Evolutionary conservation across 2,797 vertebrate species (phyloP).

Genomic region (Hylomyscus alleni): DNA sequence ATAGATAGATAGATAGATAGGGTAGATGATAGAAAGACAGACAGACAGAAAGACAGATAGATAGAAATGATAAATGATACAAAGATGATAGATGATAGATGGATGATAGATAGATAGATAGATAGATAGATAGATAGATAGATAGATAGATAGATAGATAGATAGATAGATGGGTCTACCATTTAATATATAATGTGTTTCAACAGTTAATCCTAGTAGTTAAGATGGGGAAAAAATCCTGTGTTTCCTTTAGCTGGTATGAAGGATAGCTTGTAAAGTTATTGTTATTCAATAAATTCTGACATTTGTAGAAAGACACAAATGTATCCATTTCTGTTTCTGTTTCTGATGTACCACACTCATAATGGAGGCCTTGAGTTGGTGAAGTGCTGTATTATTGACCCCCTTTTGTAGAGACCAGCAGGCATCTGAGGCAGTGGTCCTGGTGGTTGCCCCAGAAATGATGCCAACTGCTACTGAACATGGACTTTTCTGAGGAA

Average conservation of each 20-base stretch:
- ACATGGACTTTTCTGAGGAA: accelerated
- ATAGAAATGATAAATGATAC: not conserved
- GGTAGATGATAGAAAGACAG: not conserved
- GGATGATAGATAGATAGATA: not conserved
- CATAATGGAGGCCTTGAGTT: not conserved
- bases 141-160: not conserved
- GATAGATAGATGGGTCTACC: not conserved
- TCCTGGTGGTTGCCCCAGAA: not conserved
- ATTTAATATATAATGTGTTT: not conserved
- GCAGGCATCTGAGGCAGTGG: not conserved
- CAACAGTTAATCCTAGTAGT: not conserved
- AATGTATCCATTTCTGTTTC: not conserved
- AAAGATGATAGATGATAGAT: not conserved
- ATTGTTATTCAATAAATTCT: not conserved
- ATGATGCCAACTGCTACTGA: not conserved
- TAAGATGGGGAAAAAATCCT: not conserved
- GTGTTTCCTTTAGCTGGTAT: not conserved
- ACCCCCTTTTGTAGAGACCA: not conserved
- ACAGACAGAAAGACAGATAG: not conserved
- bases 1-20: not conserved
- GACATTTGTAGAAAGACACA: not conserved
- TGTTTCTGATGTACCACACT: not conserved
- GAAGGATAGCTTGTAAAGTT: not conserved
- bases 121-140: not conserved
- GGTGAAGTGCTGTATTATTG: not conserved